Percentiles rank a stretch among this genome's conserved stretches.
Conservation (phyloP, 2,797 vertebrate species). For the Phaenicophaeus curvirostris region DNA sequence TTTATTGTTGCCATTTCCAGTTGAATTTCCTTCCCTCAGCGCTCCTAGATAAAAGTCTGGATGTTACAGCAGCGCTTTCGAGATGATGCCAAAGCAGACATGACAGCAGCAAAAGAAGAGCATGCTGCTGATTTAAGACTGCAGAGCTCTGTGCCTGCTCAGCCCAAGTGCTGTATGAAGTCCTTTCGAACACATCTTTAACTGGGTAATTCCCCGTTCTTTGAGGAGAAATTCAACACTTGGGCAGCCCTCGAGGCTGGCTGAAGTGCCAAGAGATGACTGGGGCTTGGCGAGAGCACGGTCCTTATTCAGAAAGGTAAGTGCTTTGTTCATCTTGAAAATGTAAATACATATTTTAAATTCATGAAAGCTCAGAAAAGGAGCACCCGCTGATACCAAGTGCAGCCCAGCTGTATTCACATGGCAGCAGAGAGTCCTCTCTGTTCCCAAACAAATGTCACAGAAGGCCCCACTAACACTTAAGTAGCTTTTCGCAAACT, state of each 20-base stretch:
- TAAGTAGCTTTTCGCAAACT: not conserved
- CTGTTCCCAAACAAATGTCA: not conserved
- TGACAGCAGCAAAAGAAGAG: not conserved
- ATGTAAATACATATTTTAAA: not conserved
- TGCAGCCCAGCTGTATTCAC: not conserved
- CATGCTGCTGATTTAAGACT: not conserved
- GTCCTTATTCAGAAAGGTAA: not conserved
- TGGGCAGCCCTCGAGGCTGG: fast-evolving
- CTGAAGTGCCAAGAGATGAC: not conserved
- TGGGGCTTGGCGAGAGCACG: fast-evolving
- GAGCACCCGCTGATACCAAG: not conserved
- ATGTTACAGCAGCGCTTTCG: not conserved
- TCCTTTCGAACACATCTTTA: not conserved
- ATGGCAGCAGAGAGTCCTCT: not conserved
- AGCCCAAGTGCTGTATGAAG: not conserved
- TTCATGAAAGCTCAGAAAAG: not conserved
- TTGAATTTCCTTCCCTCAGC: not conserved
- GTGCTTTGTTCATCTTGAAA: not conserved
- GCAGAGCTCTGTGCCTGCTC: not conserved
- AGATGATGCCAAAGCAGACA: not conserved
- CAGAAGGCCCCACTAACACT: not conserved
- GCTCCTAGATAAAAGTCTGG: not conserved
- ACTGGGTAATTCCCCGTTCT: not conserved
- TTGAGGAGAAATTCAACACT: not conserved
- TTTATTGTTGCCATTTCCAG: constrained; percentile 2